Percentiles rank a stretch among this genome's conserved stretches.
phyloP scores from a whole-genome alignment of 2,888 invertebrate genomes.

The Agonum fuliginosum region DNA sequence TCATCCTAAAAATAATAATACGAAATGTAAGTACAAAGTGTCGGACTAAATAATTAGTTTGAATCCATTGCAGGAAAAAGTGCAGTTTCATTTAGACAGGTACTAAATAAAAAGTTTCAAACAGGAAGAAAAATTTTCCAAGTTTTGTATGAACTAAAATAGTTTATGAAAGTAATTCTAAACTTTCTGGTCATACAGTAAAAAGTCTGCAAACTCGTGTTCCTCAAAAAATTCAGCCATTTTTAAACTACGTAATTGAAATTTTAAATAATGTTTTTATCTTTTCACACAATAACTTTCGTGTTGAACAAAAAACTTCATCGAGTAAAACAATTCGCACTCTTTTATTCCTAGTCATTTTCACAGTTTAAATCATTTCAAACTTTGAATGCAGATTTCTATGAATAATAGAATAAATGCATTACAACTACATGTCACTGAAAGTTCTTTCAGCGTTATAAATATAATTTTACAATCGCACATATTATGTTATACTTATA shows the following conservation, averaged over 20 bases:
- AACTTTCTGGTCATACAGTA: conserved; percentile 44
- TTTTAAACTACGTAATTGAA: conserved; percentile 33
- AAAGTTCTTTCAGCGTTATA: no score
- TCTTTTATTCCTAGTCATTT: background rate
- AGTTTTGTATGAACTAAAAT: conserved; percentile 54
- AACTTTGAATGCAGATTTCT: no score
- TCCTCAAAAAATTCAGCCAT: conserved; percentile 19
- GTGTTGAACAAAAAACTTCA: background rate
- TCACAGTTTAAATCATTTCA: no score
- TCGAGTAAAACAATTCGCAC: background rate
- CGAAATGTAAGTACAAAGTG: no score
- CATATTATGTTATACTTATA: no score
- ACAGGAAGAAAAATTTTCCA: conserved; percentile 38
- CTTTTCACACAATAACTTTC: conserved; percentile 34
- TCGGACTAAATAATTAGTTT: conserved; percentile 23
- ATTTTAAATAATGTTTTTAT: conserved; percentile 34
- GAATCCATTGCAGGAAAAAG: background rate
- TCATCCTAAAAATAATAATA: background rate
- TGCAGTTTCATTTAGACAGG: conserved; percentile 34
- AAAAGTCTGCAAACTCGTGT: background rate
- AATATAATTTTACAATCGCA: no score
- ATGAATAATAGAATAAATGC: no score
- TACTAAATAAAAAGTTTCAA: conserved; percentile 54
- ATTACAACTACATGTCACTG: no score
- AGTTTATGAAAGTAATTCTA: conserved; percentile 57